These are phyloP conservation scores for Julus scanicus DNA, from an alignment of 2,888 invertebrate species.

Conservation along the genomic window DNA sequence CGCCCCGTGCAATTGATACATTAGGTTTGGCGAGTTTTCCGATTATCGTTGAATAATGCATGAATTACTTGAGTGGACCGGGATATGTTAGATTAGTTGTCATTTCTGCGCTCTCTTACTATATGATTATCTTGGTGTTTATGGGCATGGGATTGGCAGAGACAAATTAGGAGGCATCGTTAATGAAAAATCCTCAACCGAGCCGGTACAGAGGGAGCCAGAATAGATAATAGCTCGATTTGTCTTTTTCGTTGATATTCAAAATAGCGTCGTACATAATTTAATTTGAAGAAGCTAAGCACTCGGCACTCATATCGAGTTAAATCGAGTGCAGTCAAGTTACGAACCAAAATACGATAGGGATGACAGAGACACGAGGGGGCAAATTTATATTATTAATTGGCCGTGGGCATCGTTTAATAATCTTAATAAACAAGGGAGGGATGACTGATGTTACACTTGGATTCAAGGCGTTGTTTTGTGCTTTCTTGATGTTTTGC, in stretches of 20 bases:
- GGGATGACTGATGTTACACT: background rate
- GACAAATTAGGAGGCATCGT: constrained; percentile 49
- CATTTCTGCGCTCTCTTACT: constrained; percentile 48
- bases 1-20: constrained; percentile 6
- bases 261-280: constrained; percentile 20
- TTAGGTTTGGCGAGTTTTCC: constrained; percentile 9
- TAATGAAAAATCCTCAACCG: constrained; percentile 40
- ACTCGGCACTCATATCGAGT: background rate
- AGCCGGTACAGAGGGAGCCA: background rate
- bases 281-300: constrained; percentile 44
- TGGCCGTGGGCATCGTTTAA: background rate
- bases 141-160: constrained; percentile 51
- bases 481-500: background rate
- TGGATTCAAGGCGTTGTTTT: no score
- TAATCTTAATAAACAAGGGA: background rate
- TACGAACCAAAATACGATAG: background rate
- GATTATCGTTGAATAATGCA: constrained; percentile 45
- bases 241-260: constrained; percentile 39
- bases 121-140: constrained; percentile 51
- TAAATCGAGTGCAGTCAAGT: constrained; percentile 28
- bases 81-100: constrained; percentile 49
- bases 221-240: constrained; percentile 42
- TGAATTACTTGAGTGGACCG: constrained; percentile 31
- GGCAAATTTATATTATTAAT: background rate
- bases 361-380: constrained; percentile 29